phyloP scores from a whole-genome alignment of 1,140 invertebrate genomes.

The Drosophila willistoni region DNA sequence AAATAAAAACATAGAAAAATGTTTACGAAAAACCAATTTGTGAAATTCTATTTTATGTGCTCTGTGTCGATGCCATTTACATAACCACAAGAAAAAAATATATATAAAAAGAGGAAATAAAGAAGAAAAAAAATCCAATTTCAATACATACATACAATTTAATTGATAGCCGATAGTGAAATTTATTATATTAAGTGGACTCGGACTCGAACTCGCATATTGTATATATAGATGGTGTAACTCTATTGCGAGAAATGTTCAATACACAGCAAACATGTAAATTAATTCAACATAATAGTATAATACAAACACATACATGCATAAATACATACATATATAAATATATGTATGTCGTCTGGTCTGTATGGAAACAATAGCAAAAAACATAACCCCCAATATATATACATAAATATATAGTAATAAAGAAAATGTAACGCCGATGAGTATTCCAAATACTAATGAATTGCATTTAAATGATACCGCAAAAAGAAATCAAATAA shows the following conservation, averaged over 20 bases:
- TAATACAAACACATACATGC: conserved; percentile 25
- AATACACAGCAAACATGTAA: conserved; percentile 56
- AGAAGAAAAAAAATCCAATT: conserved; percentile 14
- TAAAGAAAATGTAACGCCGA: conserved; percentile 15
- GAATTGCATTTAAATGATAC: conserved; percentile 70
- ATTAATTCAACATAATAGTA: conserved; percentile 65
- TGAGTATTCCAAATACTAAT: conserved; percentile 71
- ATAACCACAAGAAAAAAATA: conserved; percentile 33
- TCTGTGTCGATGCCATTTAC: conserved; percentile 48
- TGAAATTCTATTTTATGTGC: conserved; percentile 57
- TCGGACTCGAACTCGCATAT: conserved; percentile 45
- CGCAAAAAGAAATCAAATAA: conserved; percentile 38
- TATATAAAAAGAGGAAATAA: too few species aligned
- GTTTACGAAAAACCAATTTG: conserved; percentile 42
- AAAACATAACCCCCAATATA: conserved; percentile 21
- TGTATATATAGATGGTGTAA: conserved; percentile 56
- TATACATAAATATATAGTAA: conserved; percentile 4
- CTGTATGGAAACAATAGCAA: conserved; percentile 30
- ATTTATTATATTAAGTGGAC: conserved; percentile 59
- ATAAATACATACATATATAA: not conserved
- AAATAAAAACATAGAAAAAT: not conserved
- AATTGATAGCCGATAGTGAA: conserved; percentile 51
- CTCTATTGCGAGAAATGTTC: conserved; percentile 60
- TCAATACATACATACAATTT: conserved; percentile 43
- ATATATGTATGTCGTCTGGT: conserved; percentile 2